Percentiles rank a stretch among this genome's conserved stretches.
phyloP scores from a whole-genome alignment of 2,797 vertebrate species.

The Notamacropus eugenii region DNA sequence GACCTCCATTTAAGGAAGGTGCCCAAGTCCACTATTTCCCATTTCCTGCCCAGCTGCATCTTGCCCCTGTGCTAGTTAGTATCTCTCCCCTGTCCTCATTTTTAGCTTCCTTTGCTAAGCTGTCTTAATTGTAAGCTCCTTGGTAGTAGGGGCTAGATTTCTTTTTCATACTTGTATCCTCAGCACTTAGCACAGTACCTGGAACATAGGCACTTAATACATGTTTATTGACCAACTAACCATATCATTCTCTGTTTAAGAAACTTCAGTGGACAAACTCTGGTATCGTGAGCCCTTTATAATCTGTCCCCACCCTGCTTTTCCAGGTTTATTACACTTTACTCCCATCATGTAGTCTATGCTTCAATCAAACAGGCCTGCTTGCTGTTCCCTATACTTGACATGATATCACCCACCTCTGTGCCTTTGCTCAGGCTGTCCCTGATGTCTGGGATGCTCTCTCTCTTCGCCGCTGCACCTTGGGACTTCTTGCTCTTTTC shows the following conservation, averaged over 20 bases:
- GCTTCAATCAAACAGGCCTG: neutral
- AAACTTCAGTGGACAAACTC: neutral
- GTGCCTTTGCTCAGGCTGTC: neutral
- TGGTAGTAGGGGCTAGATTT: neutral
- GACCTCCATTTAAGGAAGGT: neutral
- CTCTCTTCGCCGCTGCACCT: neutral
- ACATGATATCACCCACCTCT: neutral
- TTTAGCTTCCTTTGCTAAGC: neutral
- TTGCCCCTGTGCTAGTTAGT: neutral
- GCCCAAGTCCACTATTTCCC: neutral
- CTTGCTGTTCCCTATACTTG: neutral
- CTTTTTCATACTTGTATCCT: neutral
- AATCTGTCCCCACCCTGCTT: neutral
- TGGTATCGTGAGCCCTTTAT: neutral
- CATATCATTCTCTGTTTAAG: neutral
- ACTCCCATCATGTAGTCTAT: neutral
- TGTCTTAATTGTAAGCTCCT: neutral
- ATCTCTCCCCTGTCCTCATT: neutral
- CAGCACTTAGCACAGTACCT: neutral
- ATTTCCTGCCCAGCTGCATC: neutral
- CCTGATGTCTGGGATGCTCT: neutral
- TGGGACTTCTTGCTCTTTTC: neutral
- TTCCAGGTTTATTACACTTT: neutral
- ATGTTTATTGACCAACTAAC: neutral
- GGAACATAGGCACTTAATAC: neutral